Base-by-base conservation (phyloP, 2,888 invertebrate genomes). In the Chesias legatella region DNA sequence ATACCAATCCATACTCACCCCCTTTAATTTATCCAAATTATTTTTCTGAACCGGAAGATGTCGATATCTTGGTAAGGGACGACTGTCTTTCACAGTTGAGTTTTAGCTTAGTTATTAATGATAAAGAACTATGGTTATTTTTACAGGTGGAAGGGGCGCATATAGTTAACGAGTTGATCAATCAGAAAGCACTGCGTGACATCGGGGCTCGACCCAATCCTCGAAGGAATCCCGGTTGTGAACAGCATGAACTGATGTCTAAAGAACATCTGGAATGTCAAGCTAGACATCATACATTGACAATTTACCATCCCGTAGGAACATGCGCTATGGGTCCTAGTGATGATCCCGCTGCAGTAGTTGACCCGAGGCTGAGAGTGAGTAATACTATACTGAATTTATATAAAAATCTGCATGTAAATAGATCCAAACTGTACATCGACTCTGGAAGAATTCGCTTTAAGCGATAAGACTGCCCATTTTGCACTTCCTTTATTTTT, bases 21-120 rank as follows among this genome's bases (percentile, higher is more conserved):
- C 96, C 98, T 0, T 73, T 91, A n/a, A 95, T 98, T 44, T 93
- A 94, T 73, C 94, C 98, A 0, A 97, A 97, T 73, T 98, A 98
- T 72, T 94, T 92, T 60, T 77, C 90, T 0, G 90, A 95, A 60
- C 92, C 92, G 0, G 75, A 90, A 22, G 97, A 97, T 66, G 67
- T 95, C 10, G 89, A 91, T 53, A 77, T 92, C 36, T 74, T 95
- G 85, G 94, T 95, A 90, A 84, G 90, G 73, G 5, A 17, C 3
- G 2, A 8, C n/a, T 9, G 11, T 33, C n/a, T n/a, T n/a, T n/a
- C n/a, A n/a, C 13, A 25, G 6, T 11, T 13, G 17, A 33, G 10
- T 10, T 24, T 7, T 5, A 17, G 13, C 13, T 17, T n/a, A n/a
- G n/a, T n/a, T n/a, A n/a, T n/a, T n/a, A n/a, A n/a, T n/a, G n/a